phyloP scores from a whole-genome alignment of 2,113 vertebrate genomes.

The Dolichotis patagonum region DNA sequence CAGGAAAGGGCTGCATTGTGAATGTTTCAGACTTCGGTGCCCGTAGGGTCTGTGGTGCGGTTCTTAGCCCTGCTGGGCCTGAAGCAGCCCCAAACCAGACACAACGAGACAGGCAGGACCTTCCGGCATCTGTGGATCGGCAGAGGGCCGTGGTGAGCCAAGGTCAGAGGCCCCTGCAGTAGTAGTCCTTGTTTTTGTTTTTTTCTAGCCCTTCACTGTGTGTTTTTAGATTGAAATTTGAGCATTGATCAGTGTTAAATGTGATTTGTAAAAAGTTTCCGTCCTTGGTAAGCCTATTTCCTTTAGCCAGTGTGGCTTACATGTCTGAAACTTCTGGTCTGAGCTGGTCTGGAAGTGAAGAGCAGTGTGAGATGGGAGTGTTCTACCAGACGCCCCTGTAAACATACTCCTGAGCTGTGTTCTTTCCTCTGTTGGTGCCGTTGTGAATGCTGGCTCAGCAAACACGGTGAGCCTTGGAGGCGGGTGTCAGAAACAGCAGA shows the following conservation, averaged over 20 bases:
- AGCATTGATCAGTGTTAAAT: background rate
- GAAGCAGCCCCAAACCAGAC: background rate
- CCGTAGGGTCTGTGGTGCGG: background rate
- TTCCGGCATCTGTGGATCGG: background rate
- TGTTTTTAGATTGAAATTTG: slow-evolving; percentile 34
- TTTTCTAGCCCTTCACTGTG: background rate
- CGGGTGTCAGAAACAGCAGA: background rate
- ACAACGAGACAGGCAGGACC: background rate
- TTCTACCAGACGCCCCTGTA: background rate
- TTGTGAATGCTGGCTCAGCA: background rate
- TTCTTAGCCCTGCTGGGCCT: background rate
- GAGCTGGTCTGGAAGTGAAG: background rate
- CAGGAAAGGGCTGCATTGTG: background rate
- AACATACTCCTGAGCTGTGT: background rate
- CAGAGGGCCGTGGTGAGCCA: background rate
- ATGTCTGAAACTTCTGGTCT: background rate
- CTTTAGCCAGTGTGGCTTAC: background rate
- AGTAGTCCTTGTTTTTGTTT: background rate
- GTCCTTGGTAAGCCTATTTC: background rate
- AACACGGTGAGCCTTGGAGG: background rate
- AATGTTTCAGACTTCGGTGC: background rate
- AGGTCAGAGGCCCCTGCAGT: background rate
- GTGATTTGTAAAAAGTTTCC: background rate
- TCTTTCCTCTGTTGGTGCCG: accelerated
- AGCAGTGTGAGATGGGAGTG: background rate